A percentile compares a stretch with the other conserved stretches of the same genome.
Conservation (phyloP, 1,140 invertebrate species). For the Antheraea pernyi region DNA sequence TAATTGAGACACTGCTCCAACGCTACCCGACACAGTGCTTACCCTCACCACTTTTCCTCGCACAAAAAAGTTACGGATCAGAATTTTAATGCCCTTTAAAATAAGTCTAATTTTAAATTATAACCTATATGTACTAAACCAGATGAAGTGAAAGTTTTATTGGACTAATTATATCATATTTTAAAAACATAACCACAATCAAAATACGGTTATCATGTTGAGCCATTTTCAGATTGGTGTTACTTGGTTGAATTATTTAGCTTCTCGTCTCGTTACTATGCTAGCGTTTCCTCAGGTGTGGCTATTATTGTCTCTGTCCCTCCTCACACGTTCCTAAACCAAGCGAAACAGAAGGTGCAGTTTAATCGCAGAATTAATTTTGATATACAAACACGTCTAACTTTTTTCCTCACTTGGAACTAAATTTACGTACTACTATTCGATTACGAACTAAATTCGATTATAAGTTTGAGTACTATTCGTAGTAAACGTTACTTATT, state of each 20-base stretch:
- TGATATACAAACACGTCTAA: neutral
- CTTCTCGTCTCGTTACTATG: slow-evolving; percentile 69
- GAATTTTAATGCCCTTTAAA: too few species aligned
- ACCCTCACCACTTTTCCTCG: too few species aligned
- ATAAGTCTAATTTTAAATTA: too few species aligned
- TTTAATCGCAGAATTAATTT: neutral
- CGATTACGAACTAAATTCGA: too few species aligned
- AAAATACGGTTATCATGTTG: slow-evolving; percentile 23
- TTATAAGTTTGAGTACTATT: neutral
- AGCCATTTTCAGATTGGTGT: slow-evolving; percentile 42
- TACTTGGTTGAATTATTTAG: slow-evolving; percentile 71
- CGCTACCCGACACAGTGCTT: too few species aligned
- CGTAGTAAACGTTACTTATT: too few species aligned
- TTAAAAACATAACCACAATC: too few species aligned
- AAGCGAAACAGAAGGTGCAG: slow-evolving; percentile 11
- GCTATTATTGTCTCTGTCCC: slow-evolving; percentile 62
- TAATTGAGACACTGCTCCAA: too few species aligned
- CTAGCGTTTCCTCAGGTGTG: slow-evolving; percentile 71
- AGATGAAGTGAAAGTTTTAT: too few species aligned
- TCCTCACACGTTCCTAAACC: slow-evolving; percentile 29
- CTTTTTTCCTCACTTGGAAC: neutral
- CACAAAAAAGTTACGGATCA: too few species aligned
- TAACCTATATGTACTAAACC: too few species aligned
- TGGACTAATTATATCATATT: too few species aligned
- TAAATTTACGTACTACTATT: neutral